These are phyloP conservation scores for Sus scrofa DNA, from an alignment of 2,113 vertebrate species.

Conservation along the genomic window T2T-Sscrofa CM000826.6:78129501-78130000, in stretches of 20 bases:
- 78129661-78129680: background rate
- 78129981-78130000: background rate
- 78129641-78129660: background rate
- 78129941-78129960: background rate
- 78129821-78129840: background rate
- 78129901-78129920: background rate
- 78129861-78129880: background rate
- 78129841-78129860: background rate
- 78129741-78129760: background rate
- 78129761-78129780: slow-evolving; percentile 8
- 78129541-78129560: background rate
- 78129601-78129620: background rate
- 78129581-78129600: background rate
- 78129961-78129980: background rate
- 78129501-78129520: background rate
- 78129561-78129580: background rate
- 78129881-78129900: background rate
- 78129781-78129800: background rate
- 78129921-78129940: background rate
- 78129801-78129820: background rate
- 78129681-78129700: background rate
- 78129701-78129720: background rate
- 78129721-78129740: background rate
- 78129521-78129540: background rate
- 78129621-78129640: background rate